A percentile compares a stretch with the other conserved stretches of the same genome.
Conservation (phyloP, 2,113 vertebrate genomes). For the Mus pahari region DNA sequence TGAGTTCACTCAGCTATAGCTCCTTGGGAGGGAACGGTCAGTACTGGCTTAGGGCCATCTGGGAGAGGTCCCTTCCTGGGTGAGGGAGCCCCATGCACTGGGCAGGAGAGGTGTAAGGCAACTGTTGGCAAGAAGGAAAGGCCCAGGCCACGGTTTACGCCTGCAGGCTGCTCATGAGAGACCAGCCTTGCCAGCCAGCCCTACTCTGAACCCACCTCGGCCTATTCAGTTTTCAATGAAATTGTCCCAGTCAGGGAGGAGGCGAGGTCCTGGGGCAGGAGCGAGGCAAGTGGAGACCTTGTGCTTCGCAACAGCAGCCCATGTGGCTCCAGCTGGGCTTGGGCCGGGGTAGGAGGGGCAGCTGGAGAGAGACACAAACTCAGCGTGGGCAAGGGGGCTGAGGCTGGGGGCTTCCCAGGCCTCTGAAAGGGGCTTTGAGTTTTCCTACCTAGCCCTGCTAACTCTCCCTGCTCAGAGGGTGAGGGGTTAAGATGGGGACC, state of each 20-base stretch:
- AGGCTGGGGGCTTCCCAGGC: not conserved
- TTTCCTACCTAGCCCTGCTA: slow-evolving; percentile 5
- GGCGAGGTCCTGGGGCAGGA: not conserved
- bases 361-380: not conserved
- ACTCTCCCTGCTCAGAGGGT: not conserved
- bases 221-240: not conserved
- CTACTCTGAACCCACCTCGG: not conserved
- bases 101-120: slow-evolving; percentile 60
- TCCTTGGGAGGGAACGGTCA: not conserved
- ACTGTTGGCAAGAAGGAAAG: slow-evolving; percentile 60
- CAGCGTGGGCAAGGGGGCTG: not conserved
- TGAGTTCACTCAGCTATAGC: not conserved
- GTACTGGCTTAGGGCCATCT: not conserved
- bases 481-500: not conserved
- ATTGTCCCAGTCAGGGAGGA: not conserved
- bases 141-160: not conserved
- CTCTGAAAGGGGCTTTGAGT: not conserved
- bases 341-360: not conserved
- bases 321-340: not conserved
- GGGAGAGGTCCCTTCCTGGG: not conserved
- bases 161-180: not conserved
- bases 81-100: not conserved
- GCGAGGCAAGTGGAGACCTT: not conserved
- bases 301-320: slow-evolving; percentile 18
- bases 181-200: not conserved